Percentiles rank a stretch among this genome's conserved stretches.
phyloP scores from a whole-genome alignment of 2,797 vertebrate species.

The Tamandua tetradactyla region DNA sequence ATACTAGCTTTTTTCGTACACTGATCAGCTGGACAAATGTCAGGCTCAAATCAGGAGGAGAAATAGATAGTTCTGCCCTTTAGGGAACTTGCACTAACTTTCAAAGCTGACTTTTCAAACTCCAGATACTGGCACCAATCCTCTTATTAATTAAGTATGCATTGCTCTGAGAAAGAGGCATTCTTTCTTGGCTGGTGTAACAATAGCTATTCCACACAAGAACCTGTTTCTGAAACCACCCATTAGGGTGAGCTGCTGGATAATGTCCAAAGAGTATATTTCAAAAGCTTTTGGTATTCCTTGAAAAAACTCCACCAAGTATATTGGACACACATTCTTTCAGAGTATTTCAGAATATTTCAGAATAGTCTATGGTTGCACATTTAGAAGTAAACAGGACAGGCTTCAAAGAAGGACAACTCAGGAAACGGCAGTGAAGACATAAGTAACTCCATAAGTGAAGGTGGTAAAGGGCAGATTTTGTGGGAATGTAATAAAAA shows the following conservation, averaged over 20 bases:
- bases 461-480: background rate
- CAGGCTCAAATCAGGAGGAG: slow-evolving; percentile 53
- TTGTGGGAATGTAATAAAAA: background rate
- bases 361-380: background rate
- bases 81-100: slow-evolving; percentile 56
- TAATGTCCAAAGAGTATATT: slow-evolving; percentile 37
- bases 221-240: slow-evolving; percentile 47
- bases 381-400: background rate
- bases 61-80: slow-evolving; percentile 61
- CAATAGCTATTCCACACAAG: background rate
- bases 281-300: background rate
- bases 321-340: background rate
- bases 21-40: background rate
- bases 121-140: slow-evolving; percentile 69
- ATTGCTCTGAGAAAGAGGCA: slow-evolving; percentile 66
- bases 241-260: slow-evolving; percentile 33
- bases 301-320: background rate
- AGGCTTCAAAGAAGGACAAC: background rate
- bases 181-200: background rate
- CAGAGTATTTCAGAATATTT: background rate
- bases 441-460: background rate
- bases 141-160: slow-evolving; percentile 75
- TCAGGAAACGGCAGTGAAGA: background rate
- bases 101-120: slow-evolving; percentile 78
- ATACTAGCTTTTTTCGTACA: slow-evolving; percentile 45